Conservation (phyloP, 2,888 invertebrate genomes). For the Nezara viridula region DNA sequence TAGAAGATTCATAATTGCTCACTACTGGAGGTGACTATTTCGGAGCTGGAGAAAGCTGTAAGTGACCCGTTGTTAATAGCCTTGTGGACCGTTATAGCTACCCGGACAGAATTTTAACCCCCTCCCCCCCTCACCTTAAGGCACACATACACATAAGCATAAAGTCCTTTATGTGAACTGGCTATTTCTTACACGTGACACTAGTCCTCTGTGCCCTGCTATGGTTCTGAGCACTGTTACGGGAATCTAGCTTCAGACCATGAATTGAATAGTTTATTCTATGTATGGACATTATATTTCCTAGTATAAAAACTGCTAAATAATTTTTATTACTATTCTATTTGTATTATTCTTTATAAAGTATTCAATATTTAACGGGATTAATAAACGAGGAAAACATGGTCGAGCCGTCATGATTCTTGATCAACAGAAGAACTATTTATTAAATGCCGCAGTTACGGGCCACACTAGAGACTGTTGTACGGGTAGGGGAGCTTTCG, state of each 20-base stretch:
- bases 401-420: too few species aligned
- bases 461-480: too few species aligned
- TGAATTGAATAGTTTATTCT: neutral
- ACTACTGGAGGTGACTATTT: neutral
- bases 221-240: neutral
- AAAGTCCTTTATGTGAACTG: slow-evolving; percentile 39
- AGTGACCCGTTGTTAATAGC: slow-evolving; percentile 45
- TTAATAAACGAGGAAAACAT: too few species aligned
- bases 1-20: neutral
- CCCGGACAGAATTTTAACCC: slow-evolving; percentile 42
- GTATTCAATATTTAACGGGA: too few species aligned
- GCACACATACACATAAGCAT: neutral
- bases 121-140: neutral
- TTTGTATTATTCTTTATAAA: too few species aligned
- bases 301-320: neutral
- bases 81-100: slow-evolving; percentile 35
- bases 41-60: slow-evolving; percentile 40
- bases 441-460: too few species aligned
- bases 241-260: neutral
- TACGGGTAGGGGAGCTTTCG: too few species aligned
- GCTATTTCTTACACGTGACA: slow-evolving; percentile 22
- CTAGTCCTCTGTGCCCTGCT: neutral
- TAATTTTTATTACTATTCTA: neutral
- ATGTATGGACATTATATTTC: neutral
- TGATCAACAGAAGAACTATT: too few species aligned